Evolutionary conservation across 2,888 invertebrate genomes (phyloP), one percentile per base, ranked within the genome.

Genomic region (Artemia sinica): DNA sequence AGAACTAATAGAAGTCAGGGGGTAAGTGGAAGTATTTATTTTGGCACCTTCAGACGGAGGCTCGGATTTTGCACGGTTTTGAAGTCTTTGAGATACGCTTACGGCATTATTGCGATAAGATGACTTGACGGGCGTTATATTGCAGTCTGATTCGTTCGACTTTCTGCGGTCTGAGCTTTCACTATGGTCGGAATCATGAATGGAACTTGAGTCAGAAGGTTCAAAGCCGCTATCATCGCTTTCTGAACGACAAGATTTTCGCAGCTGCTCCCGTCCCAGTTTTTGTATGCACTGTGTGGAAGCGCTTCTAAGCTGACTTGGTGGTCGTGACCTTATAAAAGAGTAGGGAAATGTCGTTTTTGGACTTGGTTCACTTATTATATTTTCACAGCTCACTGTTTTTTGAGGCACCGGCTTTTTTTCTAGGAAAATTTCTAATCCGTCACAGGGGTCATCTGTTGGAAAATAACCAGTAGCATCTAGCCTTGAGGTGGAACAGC

Each of bases 131-230:
- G 41, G 41, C 41, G 41, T 41, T 41, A 41, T 41, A 6, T 41
- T 41, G 4, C 41, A 41, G 41, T 41, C 41, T 2, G 63, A 8
- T n/a, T n/a, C n/a, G 14, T 28, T 18, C 28, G 28, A 28, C 10
- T 58, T 58, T 28, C 63, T 58, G 14, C 63, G 63, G 50, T 67
- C 70, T 18, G 66, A 66, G 65, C 65, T 67, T 18, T 69, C 66
- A 63, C 68, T 70, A 18, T 68, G 65, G 12, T 71, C 67, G 18
- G 67, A 71, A 5, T 68, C 70, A 51, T 70, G 66, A 51, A 73
- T 69, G 12, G 72, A 73, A 50, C 72, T 72, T 8, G 72, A 73
- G 63, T 73, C 72, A 3, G 72, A 73, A 63, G 71, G 70, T 49
- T 72, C 72, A 12, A 71, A 71, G 49, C 72, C 71, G 68, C 71